Evolutionary conservation across 1,140 invertebrate genomes (phyloP).

Genomic region (Latrodectus geometricus): DNA sequence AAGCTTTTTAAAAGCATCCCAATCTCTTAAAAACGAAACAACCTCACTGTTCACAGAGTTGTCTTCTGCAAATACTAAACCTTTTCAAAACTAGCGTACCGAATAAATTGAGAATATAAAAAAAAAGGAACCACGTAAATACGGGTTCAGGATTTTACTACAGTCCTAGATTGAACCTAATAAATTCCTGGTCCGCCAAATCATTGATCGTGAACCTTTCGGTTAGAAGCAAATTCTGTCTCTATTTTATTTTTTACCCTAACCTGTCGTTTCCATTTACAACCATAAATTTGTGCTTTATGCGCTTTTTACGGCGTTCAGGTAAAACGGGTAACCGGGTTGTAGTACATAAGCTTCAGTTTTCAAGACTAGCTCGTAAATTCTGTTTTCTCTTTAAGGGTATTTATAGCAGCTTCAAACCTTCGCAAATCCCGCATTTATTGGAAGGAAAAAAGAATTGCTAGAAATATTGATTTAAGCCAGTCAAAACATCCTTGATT

Average conservation of each 20-base stretch:
- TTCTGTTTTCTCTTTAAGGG: slow-evolving; percentile 25
- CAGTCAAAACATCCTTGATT: no score
- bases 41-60: not conserved
- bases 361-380: slow-evolving; percentile 27
- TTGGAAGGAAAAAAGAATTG: no score
- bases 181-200: slow-evolving; percentile 19
- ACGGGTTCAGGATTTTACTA: slow-evolving; percentile 8
- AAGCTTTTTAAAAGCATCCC: not conserved
- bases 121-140: not conserved
- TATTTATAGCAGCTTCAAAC: slow-evolving; percentile 18
- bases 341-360: slow-evolving; percentile 17
- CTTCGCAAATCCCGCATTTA: not conserved
- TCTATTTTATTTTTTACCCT: not conserved
- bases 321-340: slow-evolving; percentile 36
- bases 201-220: slow-evolving; percentile 20
- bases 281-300: slow-evolving; percentile 53
- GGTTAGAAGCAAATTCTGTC: not conserved
- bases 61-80: not conserved
- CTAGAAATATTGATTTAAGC: no score
- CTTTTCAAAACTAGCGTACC: not conserved
- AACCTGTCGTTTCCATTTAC: slow-evolving; percentile 27
- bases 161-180: not conserved
- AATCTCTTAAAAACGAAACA: not conserved
- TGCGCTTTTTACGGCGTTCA: slow-evolving; percentile 35
- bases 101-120: not conserved